Conservation (phyloP, 2,113 vertebrate genomes). For the Malurus elegans region DNA sequence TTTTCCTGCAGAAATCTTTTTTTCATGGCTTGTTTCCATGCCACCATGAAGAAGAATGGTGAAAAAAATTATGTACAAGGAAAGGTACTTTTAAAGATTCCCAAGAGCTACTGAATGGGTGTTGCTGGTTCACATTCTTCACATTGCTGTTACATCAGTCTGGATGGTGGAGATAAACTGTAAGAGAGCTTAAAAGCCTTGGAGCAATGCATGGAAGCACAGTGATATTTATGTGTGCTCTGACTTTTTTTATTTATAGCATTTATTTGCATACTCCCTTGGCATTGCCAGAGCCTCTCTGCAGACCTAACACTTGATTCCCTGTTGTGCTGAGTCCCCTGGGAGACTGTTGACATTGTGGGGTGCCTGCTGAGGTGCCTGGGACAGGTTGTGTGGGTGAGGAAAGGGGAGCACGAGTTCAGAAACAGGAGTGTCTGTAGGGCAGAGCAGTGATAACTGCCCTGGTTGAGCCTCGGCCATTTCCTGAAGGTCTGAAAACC, state of each 20-base stretch:
- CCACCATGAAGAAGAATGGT: neutral
- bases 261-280: neutral
- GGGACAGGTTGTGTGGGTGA: neutral
- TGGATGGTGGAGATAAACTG: neutral
- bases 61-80: neutral
- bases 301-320: neutral
- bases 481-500: neutral
- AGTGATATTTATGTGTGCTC: neutral
- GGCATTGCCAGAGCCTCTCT: neutral
- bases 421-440: neutral
- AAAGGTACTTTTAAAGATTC: constrained; percentile 2
- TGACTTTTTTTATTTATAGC: neutral
- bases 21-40: constrained; percentile 18
- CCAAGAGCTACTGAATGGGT: neutral
- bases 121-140: neutral
- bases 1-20: neutral
- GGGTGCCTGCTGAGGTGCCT: neutral
- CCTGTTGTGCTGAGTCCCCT: neutral
- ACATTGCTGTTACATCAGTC: neutral
- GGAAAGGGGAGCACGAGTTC: neutral
- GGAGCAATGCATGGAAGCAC: neutral
- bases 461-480: neutral
- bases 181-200: neutral
- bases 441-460: neutral
- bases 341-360: neutral